Conservation (phyloP, 1,140 invertebrate species). For the Drosophila lacteicornis region DNA sequence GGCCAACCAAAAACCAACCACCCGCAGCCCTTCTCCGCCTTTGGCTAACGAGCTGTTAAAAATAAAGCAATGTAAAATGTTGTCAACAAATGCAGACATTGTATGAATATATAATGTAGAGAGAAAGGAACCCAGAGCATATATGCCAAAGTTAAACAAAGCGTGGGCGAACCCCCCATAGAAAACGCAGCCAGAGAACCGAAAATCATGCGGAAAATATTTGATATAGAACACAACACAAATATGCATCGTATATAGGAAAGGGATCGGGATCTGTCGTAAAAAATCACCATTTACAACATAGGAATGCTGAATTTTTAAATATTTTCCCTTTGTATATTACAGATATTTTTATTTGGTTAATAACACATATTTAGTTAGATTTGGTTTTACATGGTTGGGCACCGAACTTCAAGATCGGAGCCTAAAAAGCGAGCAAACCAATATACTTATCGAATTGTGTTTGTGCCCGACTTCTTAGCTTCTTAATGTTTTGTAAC, state of each 20-base stretch:
- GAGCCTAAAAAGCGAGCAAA: too few relatives aligned
- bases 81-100: constrained; percentile 62
- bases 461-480: too few relatives aligned
- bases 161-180: constrained; percentile 31
- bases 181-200: constrained; percentile 24
- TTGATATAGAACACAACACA: constrained; percentile 11
- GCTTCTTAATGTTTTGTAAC: background rate
- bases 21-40: constrained; percentile 30
- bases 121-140: constrained; percentile 29
- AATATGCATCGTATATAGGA: constrained; percentile 10
- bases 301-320: background rate
- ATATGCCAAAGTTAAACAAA: constrained; percentile 46
- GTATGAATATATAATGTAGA: constrained; percentile 49
- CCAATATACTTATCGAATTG: too few relatives aligned
- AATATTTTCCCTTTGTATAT: background rate
- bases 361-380: background rate
- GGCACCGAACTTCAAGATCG: too few relatives aligned
- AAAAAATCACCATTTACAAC: background rate
- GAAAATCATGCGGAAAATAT: constrained; percentile 41
- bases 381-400: too few relatives aligned
- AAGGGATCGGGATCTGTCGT: constrained; percentile 5
- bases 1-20: constrained; percentile 7
- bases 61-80: constrained; percentile 64
- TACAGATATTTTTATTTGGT: background rate
- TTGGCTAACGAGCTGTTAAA: constrained; percentile 63